Evolutionary conservation across 2,888 invertebrate genomes (phyloP), one percentile per base, ranked within the genome.

Genomic region (Liodrosophila aerea): DNA sequence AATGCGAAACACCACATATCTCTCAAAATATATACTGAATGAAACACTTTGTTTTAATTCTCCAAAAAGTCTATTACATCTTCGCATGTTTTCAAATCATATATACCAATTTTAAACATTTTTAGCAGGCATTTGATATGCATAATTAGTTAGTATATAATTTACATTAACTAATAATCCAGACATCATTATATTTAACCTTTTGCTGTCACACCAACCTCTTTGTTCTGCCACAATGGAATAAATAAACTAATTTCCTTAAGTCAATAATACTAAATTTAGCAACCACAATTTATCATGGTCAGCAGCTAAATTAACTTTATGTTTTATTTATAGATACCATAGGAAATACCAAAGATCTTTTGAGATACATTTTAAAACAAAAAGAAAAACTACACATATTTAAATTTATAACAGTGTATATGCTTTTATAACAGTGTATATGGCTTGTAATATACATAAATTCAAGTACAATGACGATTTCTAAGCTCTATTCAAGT

Each of bases 281-380:
- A 7, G 22, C 2, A 36, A 7, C 22, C 16, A 49, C 16, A 39
- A 52, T 39, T 5, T 31, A 60, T 60, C 72, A 75, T 15, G 80
- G 80, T 16, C 74, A 64, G 54, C 57, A 44, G 40, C 80, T 56
- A 56, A 64, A 75, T 75, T 56, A 45, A 68, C 43, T 59, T 44
- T 47, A 54, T 61, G 18, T 66, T 70, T 61, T 56, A 53, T 30
- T 1, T 12, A 31, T 22, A 22, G 22, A 22, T 22, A 8, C 15
- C 5, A 22, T 22, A 22, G 22, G 22, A 22, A 22, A 22, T 22
- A 22, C 27, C 12, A 31, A 30, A 1, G 30, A 30, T n/a, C 7
- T 22, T 40, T 4, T 7, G 8, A 8, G 0, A 18, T 39, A 7
- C 11, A 50, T 12, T 49, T 39, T 39, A n/a, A 40, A 40, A 31